Percentiles rank a stretch among this genome's conserved stretches.
Evolutionary conservation across 2,797 vertebrate species (phyloP).

Genomic region (Neosilurus mollespiculum): DNA sequence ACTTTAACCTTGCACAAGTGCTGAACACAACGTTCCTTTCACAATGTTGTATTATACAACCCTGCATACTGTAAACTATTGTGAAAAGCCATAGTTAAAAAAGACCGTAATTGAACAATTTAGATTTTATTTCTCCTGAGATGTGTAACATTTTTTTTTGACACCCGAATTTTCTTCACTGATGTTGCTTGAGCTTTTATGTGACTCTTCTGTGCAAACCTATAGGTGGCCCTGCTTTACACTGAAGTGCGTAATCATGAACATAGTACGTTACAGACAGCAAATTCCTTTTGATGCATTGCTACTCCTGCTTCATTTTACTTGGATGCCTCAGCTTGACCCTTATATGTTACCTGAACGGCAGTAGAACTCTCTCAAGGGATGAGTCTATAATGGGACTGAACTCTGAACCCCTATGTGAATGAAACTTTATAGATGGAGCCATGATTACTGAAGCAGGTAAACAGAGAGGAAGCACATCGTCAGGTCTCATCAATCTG

Average conservation of each 20-base stretch:
- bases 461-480: constrained; percentile 42
- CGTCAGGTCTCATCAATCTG: constrained; percentile 49
- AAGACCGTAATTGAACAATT: not conserved
- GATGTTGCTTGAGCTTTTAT: not conserved
- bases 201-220: not conserved
- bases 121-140: not conserved
- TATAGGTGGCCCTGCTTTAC: not conserved
- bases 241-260: not conserved
- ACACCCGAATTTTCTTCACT: not conserved
- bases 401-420: constrained; percentile 38
- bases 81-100: not conserved
- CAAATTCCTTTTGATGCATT: constrained; percentile 9
- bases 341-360: constrained; percentile 11
- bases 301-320: constrained; percentile 15
- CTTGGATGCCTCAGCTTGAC: constrained; percentile 10
- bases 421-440: constrained; percentile 43
- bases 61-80: not conserved
- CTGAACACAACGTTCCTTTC: too few species aligned
- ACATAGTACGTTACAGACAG: not conserved
- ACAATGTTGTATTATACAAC: not conserved
- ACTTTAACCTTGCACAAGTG: too few species aligned
- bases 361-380: constrained; percentile 31
- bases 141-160: not conserved
- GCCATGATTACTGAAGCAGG: constrained; percentile 47
- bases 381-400: constrained; percentile 46